A percentile compares a stretch with the other conserved stretches of the same genome.
Evolutionary conservation across 2,797 vertebrate genomes (phyloP).

Genomic region (Sebastes melanostomus): DNA sequence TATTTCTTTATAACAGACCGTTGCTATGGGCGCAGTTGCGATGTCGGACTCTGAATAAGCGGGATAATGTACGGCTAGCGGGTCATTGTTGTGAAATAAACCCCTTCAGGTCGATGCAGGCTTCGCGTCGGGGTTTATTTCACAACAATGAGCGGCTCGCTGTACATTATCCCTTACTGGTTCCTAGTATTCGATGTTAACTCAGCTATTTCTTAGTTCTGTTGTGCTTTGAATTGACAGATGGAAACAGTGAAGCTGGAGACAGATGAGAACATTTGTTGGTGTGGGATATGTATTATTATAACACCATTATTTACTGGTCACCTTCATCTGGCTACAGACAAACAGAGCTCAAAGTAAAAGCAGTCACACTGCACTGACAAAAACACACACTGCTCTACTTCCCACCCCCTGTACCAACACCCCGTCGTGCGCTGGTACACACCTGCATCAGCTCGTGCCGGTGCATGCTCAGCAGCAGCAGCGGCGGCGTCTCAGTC

Average conservation of each 20-base stretch:
- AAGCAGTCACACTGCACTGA: neutral
- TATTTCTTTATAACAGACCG: too few species aligned
- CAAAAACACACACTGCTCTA: neutral
- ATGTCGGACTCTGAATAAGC: too few species aligned
- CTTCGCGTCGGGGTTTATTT: too few species aligned
- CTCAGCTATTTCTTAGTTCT: neutral
- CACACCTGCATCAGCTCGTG: slow-evolving; percentile 22
- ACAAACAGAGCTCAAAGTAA: neutral
- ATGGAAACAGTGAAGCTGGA: neutral
- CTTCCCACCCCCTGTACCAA: neutral
- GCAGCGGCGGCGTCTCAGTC: neutral
- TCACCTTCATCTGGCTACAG: neutral
- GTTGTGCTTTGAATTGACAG: neutral
- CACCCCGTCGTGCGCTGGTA: neutral
- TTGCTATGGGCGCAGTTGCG: too few species aligned
- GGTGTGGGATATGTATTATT: neutral
- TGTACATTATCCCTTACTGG: too few species aligned
- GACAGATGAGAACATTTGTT: neutral
- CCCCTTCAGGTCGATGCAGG: too few species aligned
- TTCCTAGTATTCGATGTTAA: neutral
- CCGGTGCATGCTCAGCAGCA: slow-evolving; percentile 24
- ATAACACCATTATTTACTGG: too few species aligned
- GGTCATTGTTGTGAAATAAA: too few species aligned
- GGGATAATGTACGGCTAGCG: too few species aligned
- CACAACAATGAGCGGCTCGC: too few species aligned